phyloP scores from a whole-genome alignment of 1,140 invertebrate genomes.

The Trichomalopsis sarcophagae region DNA sequence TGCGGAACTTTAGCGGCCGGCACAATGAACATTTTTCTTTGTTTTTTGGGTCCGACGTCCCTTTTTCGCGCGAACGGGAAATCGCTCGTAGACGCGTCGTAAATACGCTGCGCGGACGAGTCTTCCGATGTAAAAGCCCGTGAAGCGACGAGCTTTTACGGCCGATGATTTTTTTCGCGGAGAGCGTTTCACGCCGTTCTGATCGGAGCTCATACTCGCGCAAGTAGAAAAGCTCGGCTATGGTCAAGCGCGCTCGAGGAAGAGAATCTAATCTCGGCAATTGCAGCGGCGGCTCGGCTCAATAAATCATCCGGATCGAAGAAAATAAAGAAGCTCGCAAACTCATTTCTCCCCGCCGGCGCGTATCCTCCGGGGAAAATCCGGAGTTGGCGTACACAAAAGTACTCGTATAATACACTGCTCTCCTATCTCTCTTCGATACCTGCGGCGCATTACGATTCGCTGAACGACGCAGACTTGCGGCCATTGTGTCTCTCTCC shows the following conservation, averaged over 20 bases:
- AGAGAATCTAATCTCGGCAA: not conserved
- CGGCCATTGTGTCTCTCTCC: not conserved
- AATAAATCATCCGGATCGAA: too few species aligned
- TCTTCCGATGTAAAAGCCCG: not conserved
- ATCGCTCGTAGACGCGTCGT: constrained; percentile 12
- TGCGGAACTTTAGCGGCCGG: not conserved
- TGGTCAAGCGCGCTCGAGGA: not conserved
- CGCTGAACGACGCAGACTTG: not conserved
- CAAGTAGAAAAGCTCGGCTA: not conserved
- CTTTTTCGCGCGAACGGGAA: not conserved
- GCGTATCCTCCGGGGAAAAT: too few species aligned
- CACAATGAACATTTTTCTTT: constrained; percentile 32
- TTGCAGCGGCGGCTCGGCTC: too few species aligned
- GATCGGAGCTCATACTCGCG: not conserved
- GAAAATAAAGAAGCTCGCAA: too few species aligned
- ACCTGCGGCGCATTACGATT: not conserved
- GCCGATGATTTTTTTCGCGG: not conserved
- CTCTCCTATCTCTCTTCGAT: too few species aligned
- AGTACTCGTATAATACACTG: too few species aligned
- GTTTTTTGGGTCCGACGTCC: not conserved
- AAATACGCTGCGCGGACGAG: not conserved
- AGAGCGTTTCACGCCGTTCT: not conserved
- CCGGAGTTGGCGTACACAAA: too few species aligned
- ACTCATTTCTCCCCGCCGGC: too few species aligned
- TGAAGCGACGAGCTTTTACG: not conserved